A percentile compares a stretch with the other conserved stretches of the same genome.
These are phyloP conservation scores for Octomys mimax DNA, from an alignment of 2,797 vertebrate species.

Conservation along the genomic window DNA sequence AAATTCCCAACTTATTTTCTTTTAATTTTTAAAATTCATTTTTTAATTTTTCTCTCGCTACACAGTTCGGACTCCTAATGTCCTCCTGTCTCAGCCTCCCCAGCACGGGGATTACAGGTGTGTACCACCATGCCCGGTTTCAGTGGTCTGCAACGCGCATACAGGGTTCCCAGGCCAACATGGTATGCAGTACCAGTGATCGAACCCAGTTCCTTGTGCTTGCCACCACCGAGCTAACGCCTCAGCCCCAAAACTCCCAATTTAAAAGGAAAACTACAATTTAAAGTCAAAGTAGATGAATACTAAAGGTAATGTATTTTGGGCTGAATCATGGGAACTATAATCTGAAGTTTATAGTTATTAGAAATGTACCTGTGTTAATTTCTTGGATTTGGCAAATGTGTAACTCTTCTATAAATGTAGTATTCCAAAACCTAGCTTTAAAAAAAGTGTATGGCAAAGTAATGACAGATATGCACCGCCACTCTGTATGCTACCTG, in stretches of 20 bases:
- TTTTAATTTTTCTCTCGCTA: too few relatives aligned
- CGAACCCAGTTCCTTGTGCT: too few relatives aligned
- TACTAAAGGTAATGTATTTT: slow-evolving; percentile 43
- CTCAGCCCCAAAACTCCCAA: slow-evolving; percentile 1
- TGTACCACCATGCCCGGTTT: too few relatives aligned
- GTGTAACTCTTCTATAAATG: slow-evolving; percentile 40
- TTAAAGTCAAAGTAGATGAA: slow-evolving; percentile 38
- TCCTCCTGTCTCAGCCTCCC: too few relatives aligned
- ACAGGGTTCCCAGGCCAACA: too few relatives aligned
- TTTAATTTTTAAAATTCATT: too few relatives aligned
- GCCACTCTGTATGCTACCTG: neutral
- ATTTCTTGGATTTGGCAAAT: slow-evolving; percentile 50
- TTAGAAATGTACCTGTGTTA: slow-evolving; percentile 8
- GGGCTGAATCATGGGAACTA: neutral
- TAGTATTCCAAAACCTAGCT: slow-evolving; percentile 44
- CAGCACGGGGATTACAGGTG: too few relatives aligned
- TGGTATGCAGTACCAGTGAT: too few relatives aligned
- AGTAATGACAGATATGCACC: slow-evolving; percentile 40
- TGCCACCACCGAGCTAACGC: too few relatives aligned
- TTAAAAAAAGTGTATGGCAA: slow-evolving; percentile 6
- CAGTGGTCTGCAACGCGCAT: too few relatives aligned
- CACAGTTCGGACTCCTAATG: too few relatives aligned
- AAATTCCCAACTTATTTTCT: slow-evolving; percentile 10
- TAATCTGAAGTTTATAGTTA: slow-evolving; percentile 43
- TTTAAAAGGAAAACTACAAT: neutral